These are phyloP conservation scores for Gallinago stenura DNA, from an alignment of 2,797 vertebrate species.

Conservation along the genomic window DNA sequence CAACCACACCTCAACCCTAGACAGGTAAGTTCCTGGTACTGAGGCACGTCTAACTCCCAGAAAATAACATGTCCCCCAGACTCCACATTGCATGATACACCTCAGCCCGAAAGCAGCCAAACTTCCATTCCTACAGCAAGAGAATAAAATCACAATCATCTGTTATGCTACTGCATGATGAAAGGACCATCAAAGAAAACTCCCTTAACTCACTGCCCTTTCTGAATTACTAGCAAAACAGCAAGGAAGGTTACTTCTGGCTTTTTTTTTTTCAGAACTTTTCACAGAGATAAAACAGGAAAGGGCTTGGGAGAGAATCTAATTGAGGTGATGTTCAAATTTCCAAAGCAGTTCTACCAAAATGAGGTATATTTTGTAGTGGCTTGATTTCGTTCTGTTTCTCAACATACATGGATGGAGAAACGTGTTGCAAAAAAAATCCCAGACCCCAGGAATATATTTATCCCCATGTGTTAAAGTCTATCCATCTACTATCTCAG, in stretches of 20 bases:
- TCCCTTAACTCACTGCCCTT: not conserved
- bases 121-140: not conserved
- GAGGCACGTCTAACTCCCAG: not conserved
- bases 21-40: not conserved
- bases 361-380: slow-evolving; percentile 31
- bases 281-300: not conserved
- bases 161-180: not conserved
- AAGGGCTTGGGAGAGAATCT: slow-evolving; percentile 30
- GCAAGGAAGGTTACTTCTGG: not conserved
- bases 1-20: not conserved
- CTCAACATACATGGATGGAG: slow-evolving; percentile 42
- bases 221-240: not conserved
- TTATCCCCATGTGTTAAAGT: slow-evolving; percentile 75
- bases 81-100: not conserved
- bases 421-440: slow-evolving; percentile 68
- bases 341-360: slow-evolving; percentile 15
- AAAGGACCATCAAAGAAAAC: not conserved
- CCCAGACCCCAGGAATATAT: slow-evolving; percentile 72
- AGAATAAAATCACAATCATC: not conserved
- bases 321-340: not conserved
- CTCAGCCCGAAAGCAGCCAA: not conserved
- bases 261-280: not conserved
- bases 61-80: not conserved
- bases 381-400: not conserved
- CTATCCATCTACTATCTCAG: slow-evolving; percentile 77